Conservation (phyloP, 2,888 invertebrate species). For the Cataglyphis rosenhaueri region DNA sequence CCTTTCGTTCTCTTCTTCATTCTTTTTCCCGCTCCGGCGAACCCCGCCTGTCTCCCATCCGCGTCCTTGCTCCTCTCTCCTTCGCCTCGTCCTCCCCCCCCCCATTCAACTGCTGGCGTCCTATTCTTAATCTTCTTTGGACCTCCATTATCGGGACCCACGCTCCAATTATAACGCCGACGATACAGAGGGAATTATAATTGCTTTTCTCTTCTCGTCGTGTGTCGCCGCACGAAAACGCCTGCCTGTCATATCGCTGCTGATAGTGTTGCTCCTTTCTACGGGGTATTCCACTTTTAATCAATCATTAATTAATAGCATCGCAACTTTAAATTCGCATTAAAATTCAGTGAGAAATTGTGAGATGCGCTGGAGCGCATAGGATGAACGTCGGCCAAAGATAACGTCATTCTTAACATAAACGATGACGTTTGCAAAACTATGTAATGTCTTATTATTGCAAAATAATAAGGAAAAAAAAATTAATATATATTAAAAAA, state of each 20-base stretch:
- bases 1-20: constrained; percentile 17
- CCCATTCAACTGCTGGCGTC: constrained; percentile 65
- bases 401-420: constrained; percentile 25
- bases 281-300: background rate
- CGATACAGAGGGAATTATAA: constrained; percentile 82
- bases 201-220: constrained; percentile 74
- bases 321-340: background rate
- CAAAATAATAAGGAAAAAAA: background rate
- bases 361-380: constrained; percentile 19
- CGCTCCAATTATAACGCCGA: constrained; percentile 83
- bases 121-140: constrained; percentile 85
- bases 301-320: background rate
- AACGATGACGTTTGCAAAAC: constrained; percentile 15
- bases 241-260: constrained; percentile 49
- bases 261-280: background rate
- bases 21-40: constrained; percentile 40
- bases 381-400: constrained; percentile 8
- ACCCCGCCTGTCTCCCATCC: constrained; percentile 37
- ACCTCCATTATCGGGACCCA: constrained; percentile 82
- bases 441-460: constrained; percentile 26
- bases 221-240: constrained; percentile 49
- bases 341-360: constrained; percentile 45
- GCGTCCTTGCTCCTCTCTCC: constrained; percentile 44
- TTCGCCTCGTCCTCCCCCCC: constrained; percentile 43
- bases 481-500: background rate